Evolutionary conservation across 2,888 invertebrate genomes (phyloP), one percentile per base, ranked within the genome.

Genomic region (Chrysolina americana): DNA sequence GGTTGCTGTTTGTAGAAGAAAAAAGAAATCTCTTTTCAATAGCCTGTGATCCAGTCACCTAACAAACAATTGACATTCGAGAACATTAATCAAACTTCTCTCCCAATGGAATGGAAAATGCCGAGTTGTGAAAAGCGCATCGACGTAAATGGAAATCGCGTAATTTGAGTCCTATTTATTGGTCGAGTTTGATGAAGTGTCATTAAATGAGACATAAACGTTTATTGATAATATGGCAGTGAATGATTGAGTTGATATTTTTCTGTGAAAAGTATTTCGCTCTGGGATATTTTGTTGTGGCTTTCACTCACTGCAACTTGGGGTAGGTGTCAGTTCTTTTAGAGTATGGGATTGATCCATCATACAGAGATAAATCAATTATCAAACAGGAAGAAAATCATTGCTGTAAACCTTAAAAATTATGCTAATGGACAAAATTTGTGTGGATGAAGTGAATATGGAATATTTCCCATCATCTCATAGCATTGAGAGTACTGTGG

Each of bases 31-130:
- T 50, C 70, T 50, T 70, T 74, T 63, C 74, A 66, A 74, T 70
- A 66, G 70, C 74, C 41, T 50, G 50, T 41, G 72, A 72, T 72
- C 72, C 68, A 53, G 62, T 73, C 64, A 50, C 44, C 65, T 65
- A 65, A 66, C 74, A 64, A 70, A 74, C 70, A 70, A 74, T 74
- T 44, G 74, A 74, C 74, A 74, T 65, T 64, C 74, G 74, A 74
- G 74, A 70, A 44, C 74, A 70, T 74, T 74, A 74, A 74, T 74
- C 74, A 74, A 74, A 74, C 70, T 65, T 74, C 69, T 73, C 73
- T 69, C 68, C 65, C 73, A 65, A 69, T 73, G 69, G 69, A 69
- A 69, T 73, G 73, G 68, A 73, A 72, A 73, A 64, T 63, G 53
- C 68, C 59, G 59, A 36, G 59, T 59, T 28, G 36, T 36, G 15